Base-by-base conservation (phyloP, 2,888 invertebrate genomes). In the Lasioglossum marginatum region DNA sequence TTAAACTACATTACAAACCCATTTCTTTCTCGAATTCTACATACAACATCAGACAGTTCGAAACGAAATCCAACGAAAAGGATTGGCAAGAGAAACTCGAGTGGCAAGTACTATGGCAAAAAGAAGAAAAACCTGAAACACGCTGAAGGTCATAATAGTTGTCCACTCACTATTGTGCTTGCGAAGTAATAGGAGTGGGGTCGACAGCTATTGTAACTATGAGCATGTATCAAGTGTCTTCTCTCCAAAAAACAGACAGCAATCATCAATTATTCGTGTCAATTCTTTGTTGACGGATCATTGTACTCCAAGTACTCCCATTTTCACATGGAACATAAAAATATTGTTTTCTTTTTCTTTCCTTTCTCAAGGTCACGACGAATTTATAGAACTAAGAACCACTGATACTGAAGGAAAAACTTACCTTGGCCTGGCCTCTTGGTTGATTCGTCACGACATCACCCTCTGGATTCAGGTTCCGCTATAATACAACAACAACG, bases 401-500 rank as follows among this genome's bases (percentile, higher is more conserved):
- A 87, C 83, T 83, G 87, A 82, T 83, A 77, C 77, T 74, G 43
- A 79, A 73, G 60, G 78, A 83, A 80, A 66, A 90, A 93, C 95
- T 94, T 94, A 95, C 95, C 94, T 93, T 93, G 52, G 71, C 79
- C 74, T 83, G 90, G 93, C 93, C 91, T 92, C 93, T 92, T 75
- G 95, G 95, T 92, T 95, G 95, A 93, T 92, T 93, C 90, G 94
- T 93, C 92, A 95, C 93, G 91, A 94, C 94, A 90, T 92, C 92
- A 90, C 89, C 94, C 77, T 94, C 94, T 89, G 93, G 93, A 89
- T 92, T 94, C 94, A 87, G 94, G 94, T 93, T 92, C 95, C 93
- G 94, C 95, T 95, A 95, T 93, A 94, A 95, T 95, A 95, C 93
- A 95, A 95, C 93, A 94, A 95, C 92, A 94, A 95, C 94, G 92